Evolutionary conservation across 2,888 invertebrate species (phyloP), one percentile per base, ranked within the genome.

Genomic region (Branchellion lobata): DNA sequence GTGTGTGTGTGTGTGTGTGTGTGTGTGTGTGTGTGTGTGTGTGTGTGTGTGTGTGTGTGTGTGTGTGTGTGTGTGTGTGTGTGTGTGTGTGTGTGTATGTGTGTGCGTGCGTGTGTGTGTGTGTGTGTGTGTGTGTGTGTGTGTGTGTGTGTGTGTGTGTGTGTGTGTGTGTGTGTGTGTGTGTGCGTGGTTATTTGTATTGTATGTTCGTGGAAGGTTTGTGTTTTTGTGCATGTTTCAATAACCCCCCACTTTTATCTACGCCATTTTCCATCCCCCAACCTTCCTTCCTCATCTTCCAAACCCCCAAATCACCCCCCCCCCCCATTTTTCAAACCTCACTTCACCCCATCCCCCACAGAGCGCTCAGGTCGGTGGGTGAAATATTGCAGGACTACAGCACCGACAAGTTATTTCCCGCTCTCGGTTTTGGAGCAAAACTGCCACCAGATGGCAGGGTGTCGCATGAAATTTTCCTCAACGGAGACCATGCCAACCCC

Each of bases 401-500:
- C 85, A 88, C 87, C 83, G 89, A 90, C 82, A 91, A 91, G 84
- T 82, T 88, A 80, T 90, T 90, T 82, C 89, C 90, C n/a, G 88
- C 88, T 2, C 85, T 90, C 68, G 90, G 90, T 1, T 90, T 90
- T 85, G 90, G 90, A 31, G 90, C 90, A 0, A 86, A 89, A 82
- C 83, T 90, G 75, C 89, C 90, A 24, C 89, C 90, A 21, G 85
- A 88, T 80, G 88, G 88, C 11, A 81, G 82, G 31, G 89, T 90
- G 0, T 88, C 88, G 14, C 90, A 90, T 83, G 89, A 90, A 82
- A 89, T 89, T 84, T 87, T 88, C 57, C 82, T 89, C 87, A 91
- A 90, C 85, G 87, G 90, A 81, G 87, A 89, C 82, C 87, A 88
- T 0, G 85, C 85, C 47, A 89, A 90, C 85, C 90, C 91, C 0